A percentile compares a stretch with the other conserved stretches of the same genome.
phyloP scores from a whole-genome alignment of 2,113 vertebrate genomes.

The Genyomyrus donnyi region DNA sequence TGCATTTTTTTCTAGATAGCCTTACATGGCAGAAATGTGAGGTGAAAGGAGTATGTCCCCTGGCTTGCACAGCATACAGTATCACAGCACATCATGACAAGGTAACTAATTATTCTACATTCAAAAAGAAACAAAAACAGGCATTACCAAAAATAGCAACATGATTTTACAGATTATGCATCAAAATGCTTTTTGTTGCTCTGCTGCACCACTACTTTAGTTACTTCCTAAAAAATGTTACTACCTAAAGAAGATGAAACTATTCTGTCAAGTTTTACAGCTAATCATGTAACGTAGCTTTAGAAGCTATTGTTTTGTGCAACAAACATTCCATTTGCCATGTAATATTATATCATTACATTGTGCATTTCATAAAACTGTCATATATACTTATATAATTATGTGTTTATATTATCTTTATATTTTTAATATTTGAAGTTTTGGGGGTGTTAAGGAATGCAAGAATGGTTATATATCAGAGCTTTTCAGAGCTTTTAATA shows the following conservation, averaged over 20 bases:
- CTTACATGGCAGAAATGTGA: slow-evolving; percentile 55
- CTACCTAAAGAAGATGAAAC: not conserved
- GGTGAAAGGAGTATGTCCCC: slow-evolving; percentile 55
- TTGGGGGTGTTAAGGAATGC: not conserved
- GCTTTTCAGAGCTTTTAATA: not conserved
- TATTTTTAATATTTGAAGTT: not conserved
- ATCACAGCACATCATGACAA: slow-evolving; percentile 60
- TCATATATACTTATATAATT: not conserved
- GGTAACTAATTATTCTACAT: slow-evolving; percentile 34
- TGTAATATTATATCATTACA: not conserved
- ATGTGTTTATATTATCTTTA: not conserved
- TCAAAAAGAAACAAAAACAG: not conserved
- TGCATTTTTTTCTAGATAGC: slow-evolving; percentile 39
- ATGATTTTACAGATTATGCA: not conserved
- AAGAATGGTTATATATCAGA: not conserved
- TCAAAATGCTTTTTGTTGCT: not conserved
- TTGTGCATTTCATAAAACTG: not conserved
- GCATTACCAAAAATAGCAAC: not conserved
- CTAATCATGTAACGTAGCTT: not conserved
- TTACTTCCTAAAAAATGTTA: not conserved
- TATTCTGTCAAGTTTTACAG: not conserved
- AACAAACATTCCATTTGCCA: not conserved
- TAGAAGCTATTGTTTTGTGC: not conserved
- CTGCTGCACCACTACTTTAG: not conserved
- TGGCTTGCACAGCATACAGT: slow-evolving; percentile 45